These are phyloP conservation scores for Cervus canadensis DNA, from an alignment of 2,113 vertebrate species.

Conservation along the genomic window DNA sequence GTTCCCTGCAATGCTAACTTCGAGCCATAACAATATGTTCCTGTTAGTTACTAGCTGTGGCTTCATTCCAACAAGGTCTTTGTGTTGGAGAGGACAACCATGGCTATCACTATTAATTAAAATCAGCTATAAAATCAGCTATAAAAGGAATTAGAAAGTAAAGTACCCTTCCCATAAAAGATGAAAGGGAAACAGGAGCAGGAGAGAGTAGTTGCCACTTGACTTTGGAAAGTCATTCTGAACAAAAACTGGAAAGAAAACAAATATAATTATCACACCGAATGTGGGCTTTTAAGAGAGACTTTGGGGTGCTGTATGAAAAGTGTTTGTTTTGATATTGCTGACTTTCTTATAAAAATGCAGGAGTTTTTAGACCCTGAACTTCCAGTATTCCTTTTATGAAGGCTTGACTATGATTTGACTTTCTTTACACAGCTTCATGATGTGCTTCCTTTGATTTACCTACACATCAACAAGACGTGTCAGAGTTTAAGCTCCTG, in stretches of 20 bases:
- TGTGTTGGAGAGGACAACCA: neutral
- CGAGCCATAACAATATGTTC: neutral
- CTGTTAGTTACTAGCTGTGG: neutral
- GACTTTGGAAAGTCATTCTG: conserved; percentile 4
- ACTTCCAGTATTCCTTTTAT: neutral
- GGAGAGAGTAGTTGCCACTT: neutral
- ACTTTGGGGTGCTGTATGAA: neutral
- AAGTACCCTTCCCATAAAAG: neutral
- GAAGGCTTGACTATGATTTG: neutral
- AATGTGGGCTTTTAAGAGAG: neutral
- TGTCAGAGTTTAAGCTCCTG: neutral
- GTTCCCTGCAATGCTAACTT: neutral
- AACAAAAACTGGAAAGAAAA: neutral
- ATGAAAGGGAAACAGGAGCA: neutral
- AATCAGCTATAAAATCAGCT: neutral
- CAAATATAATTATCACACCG: neutral
- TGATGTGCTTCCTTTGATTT: neutral
- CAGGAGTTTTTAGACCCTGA: neutral
- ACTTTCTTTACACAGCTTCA: neutral
- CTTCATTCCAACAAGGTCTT: conserved; percentile 20
- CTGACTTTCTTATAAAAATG: neutral
- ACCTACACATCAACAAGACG: neutral
- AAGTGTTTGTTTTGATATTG: neutral
- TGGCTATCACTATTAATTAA: conserved; percentile 16
- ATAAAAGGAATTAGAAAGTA: conserved; percentile 3